Evolutionary conservation across 2,888 invertebrate species (phyloP), one percentile per base, ranked within the genome.

Genomic region (Thereva unica): DNA sequence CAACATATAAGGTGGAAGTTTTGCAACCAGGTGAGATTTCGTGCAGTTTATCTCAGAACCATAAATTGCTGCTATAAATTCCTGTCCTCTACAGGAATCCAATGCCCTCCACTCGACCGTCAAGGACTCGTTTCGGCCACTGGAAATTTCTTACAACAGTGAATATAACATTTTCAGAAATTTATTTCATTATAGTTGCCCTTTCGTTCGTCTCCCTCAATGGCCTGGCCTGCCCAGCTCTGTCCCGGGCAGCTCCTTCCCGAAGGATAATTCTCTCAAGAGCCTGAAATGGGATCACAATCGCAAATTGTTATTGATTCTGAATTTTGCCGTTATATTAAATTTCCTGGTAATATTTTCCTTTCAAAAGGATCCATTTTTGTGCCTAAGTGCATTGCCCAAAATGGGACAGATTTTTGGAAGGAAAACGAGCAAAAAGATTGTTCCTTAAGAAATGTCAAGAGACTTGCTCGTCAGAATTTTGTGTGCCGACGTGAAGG

Each of bases 21-120:
- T 61, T 42, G 50, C 38, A 61, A 50, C 50, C 61, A 61, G 61
- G 61, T 61, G 61, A 61, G 61, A 61, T 61, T 49, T 49, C 40
- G 50, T 61, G 61, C 61, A 61, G 50, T 61, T 61, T 61, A 61
- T 61, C 61, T 61, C 50, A 40, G 40, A 41, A 50, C 50, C 41
- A 61, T 61, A 61, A 61, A 61, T 61, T 61, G 61, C 50, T 61
- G 61, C 61, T 41, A 61, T 61, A 61, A 61, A 61, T 61, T 61
- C 34, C 61, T 61, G 61, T 50, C 61, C 49, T 50, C 61, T 50
- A 38, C 61, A 61, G 61, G 50, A 61, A 61, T 61, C 50, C 61
- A 49, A 61, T 50, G 61, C 50, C 50, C 61, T 50, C 61, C 50
- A 61, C 40, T 61, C 61, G 38, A 61, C 47, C 57, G 41, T 12